Evolutionary conservation across 1,140 invertebrate genomes (phyloP), one percentile per base, ranked within the genome.

Genomic region (Drosophila subobscura): DNA sequence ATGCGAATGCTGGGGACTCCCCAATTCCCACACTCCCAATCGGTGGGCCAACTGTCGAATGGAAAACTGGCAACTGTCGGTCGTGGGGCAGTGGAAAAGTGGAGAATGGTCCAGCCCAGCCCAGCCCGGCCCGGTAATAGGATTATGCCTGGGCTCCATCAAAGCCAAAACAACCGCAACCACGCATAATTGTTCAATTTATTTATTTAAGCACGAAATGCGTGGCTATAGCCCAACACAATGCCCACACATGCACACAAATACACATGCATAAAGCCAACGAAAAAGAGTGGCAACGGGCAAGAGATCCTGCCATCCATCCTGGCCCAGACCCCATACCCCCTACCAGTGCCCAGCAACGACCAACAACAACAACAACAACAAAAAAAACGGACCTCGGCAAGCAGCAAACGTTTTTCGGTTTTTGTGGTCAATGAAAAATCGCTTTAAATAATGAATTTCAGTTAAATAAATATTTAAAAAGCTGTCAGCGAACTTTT

Each of bases 151-250:
- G 72, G 71, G 55, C 83, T 88, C 77, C 78, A 86, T 88, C 83
- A 88, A 86, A 86, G 81, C 81, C 81, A 86, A 86, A 86, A 86
- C 77, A 81, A 86, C 81, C 81, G 83, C 81, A 86, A 86, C 83
- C 80, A 81, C 77, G 81, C 81, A 86, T 86, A 86, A 86, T 86
- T 86, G 81, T 83, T 88, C 83, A 86, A 86, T 86, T 86, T 86
- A 86, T 86, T 86, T 86, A 88, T 86, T 86, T 86, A 86, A 86
- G 74, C 81, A 76, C 77, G 73, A 86, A 85, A 81, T 77, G 81
- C 83, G 57, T 70, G 51, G 71, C 60, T 33, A 25, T 57, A n/a
- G 44, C 23, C 44, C 54, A 57, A 50, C 46, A 53, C 54, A 68
- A 76, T 70, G 56, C 10, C 41, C 33, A 45, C 46, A 37, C 37